These are phyloP conservation scores for Myotis vivesi DNA, from an alignment of 2,797 vertebrate species.

Conservation along the genomic window DNA sequence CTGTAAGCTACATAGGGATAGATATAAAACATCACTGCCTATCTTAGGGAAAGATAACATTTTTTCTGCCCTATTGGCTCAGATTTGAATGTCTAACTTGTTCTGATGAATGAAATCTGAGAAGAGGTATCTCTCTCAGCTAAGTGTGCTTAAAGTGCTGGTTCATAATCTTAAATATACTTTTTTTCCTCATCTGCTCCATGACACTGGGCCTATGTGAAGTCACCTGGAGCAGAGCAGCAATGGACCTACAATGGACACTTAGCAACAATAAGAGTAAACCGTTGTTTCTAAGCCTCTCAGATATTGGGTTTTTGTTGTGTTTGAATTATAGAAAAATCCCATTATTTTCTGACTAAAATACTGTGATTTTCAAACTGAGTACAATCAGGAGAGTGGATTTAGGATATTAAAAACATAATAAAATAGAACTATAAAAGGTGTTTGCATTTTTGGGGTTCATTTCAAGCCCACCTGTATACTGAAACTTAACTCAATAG, in stretches of 20 bases:
- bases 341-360: neutral
- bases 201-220: neutral
- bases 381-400: neutral
- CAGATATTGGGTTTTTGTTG: neutral
- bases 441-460: neutral
- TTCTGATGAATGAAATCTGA: neutral
- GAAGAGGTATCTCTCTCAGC: neutral
- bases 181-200: neutral
- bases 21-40: neutral
- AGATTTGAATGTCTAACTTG: neutral
- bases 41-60: neutral
- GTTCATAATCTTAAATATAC: neutral
- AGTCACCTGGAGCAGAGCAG: neutral
- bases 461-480: neutral
- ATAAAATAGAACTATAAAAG: neutral
- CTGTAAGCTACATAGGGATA: neutral
- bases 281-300: neutral
- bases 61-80: neutral
- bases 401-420: neutral
- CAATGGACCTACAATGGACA: neutral
- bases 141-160: neutral
- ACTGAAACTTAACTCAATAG: neutral
- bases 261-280: neutral
- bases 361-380: neutral
- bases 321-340: neutral